A percentile compares a stretch with the other conserved stretches of the same genome.
Conservation (phyloP, 1,140 invertebrate genomes). For the Caerostris extrusa region DNA sequence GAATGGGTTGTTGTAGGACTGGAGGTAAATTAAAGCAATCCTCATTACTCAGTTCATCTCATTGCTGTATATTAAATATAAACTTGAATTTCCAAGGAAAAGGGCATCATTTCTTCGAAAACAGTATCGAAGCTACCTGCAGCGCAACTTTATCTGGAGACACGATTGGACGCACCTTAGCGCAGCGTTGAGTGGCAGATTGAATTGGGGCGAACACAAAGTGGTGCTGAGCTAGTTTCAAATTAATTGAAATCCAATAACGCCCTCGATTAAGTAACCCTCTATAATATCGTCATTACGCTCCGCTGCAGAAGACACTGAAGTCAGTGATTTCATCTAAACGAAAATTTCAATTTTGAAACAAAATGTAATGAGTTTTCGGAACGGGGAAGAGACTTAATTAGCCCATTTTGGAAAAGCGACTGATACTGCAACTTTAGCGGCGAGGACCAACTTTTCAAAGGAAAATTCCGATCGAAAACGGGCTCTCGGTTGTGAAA, state of each 20-base stretch:
- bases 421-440: conserved; percentile 55
- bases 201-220: neutral
- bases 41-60: neutral
- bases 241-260: conserved; percentile 77
- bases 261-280: conserved; percentile 42
- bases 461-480: neutral
- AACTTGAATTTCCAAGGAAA: conserved; percentile 1
- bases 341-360: conserved; percentile 77
- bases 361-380: conserved; percentile 77
- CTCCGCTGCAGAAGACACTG: neutral
- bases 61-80: conserved; percentile 14
- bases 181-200: neutral
- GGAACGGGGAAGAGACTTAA: conserved; percentile 43
- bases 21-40: conserved; percentile 2
- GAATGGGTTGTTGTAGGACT: neutral
- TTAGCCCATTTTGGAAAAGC: conserved; percentile 13
- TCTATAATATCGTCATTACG: conserved; percentile 55
- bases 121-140: conserved; percentile 11
- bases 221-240: conserved; percentile 40
- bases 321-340: conserved; percentile 39
- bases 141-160: neutral
- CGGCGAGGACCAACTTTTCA: conserved; percentile 51
- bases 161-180: conserved; percentile 21
- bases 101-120: neutral
- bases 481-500: too few species aligned